These are phyloP conservation scores for Pteronura brasiliensis DNA, from an alignment of 2,113 vertebrate genomes.

Conservation along the genomic window DNA sequence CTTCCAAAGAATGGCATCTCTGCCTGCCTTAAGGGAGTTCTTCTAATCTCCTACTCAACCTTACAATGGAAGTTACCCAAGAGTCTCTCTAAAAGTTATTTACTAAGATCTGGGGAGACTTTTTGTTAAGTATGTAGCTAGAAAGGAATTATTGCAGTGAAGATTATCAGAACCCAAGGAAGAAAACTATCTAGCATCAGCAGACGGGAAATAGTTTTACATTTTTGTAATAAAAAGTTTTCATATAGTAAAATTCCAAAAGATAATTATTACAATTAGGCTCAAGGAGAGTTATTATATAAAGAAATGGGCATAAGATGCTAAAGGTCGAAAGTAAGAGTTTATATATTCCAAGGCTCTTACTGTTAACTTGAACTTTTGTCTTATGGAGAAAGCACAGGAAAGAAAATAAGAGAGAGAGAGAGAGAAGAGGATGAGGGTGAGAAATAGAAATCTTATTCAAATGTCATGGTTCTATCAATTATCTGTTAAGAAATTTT, in stretches of 20 bases:
- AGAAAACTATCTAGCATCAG: neutral
- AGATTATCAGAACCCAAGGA: neutral
- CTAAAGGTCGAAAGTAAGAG: neutral
- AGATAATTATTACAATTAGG: neutral
- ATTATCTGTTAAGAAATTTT: neutral
- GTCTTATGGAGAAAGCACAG: neutral
- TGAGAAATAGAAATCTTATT: neutral
- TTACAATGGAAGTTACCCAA: neutral
- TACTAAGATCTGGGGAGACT: neutral
- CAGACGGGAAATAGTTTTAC: neutral
- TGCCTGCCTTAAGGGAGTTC: neutral
- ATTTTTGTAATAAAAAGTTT: neutral
- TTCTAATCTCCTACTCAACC: neutral
- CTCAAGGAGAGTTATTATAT: neutral
- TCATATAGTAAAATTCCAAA: neutral
- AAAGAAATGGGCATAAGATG: neutral
- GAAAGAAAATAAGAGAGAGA: neutral
- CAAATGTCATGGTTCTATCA: neutral
- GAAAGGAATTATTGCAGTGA: neutral
- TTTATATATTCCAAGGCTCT: neutral
- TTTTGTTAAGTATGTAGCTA: neutral
- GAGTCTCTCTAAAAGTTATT: neutral
- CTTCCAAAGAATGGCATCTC: neutral
- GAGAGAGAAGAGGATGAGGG: accelerated
- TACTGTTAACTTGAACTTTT: neutral